These are phyloP conservation scores for Erynnis tages DNA, from an alignment of 2,888 invertebrate genomes.

Conservation along the genomic window DNA sequence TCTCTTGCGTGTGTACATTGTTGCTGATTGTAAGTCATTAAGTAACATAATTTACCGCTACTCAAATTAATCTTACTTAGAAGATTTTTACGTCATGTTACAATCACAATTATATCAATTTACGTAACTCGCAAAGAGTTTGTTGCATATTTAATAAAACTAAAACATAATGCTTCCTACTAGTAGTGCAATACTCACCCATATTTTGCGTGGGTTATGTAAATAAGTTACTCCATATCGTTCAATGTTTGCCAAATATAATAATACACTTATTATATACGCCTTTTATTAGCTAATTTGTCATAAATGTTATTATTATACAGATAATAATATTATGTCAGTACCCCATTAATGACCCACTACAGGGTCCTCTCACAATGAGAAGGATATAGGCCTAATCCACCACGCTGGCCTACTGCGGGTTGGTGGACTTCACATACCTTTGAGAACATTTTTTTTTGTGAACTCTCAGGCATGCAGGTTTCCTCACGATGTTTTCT, in stretches of 20 bases:
- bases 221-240: conserved; percentile 4
- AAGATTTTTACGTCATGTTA: conserved; percentile 7
- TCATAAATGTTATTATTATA: no score
- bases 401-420: no score
- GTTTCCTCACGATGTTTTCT: no score
- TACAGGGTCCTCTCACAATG: no score
- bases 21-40: conserved; percentile 8
- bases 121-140: conserved; percentile 10
- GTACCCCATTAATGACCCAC: no score
- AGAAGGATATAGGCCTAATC: no score
- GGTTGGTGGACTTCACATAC: no score
- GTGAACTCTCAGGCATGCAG: no score
- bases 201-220: conserved; percentile 13
- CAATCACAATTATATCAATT: conserved; percentile 15
- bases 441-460: no score
- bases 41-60: conserved; percentile 12
- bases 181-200: conserved; percentile 12
- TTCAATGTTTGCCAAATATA: not conserved
- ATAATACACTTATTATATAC: no score
- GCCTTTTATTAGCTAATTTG: no score
- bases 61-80: conserved; percentile 13
- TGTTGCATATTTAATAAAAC: conserved; percentile 10
- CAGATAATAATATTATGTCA: no score
- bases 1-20: not conserved
- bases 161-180: conserved; percentile 13